Base-by-base conservation (phyloP, 2,888 invertebrate species). In the Synergus laeviventris region DNA sequence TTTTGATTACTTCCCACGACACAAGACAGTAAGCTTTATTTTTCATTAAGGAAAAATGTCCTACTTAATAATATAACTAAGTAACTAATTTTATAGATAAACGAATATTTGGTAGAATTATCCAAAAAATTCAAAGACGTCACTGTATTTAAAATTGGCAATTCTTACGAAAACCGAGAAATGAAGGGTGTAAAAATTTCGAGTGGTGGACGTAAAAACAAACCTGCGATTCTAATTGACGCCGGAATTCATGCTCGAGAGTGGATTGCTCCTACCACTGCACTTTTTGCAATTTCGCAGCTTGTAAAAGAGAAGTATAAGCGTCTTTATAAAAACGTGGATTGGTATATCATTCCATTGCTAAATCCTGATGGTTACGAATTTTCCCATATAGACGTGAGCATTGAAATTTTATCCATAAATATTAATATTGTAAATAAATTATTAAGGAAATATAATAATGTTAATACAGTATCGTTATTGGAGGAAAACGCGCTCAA, bases 331-430 rank as follows among this genome's bases (percentile, higher is more conserved):
- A 90, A 93, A 21, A 91, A 91, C 24, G 92, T 94, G 31, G 94
- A 95, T 85, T 95, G 94, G 94, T 93, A 93, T 79, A 89, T 94
- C 18, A 83, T 95, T 18, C 95, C 95, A 0, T 91, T 94, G 14
- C 91, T 93, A 45, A 95, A 95, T 87, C 95, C 95, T 18, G 95
- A 96, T 89, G 95, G 95, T 7, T 95, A 95, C 82, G 93, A 92
- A 80, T 94, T 90, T 87, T 92, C 93, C 2, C 92, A 92, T 12
- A 12, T 1, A 16, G 3, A 18, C 18, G 62, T 62, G 45, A 45
- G 45, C 16, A 16, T 45, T 16, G 1, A 16, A 16, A 16, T 45
- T 16, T 16, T 45, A 7, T 5, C 16, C 7, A 16, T 16, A 16
- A 45, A 45, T 45, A 45, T 45, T 16, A 0, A 16, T 45, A 3